phyloP scores from a whole-genome alignment of 2,797 vertebrate genomes.

The Rhadinocentrus ornatus region DNA sequence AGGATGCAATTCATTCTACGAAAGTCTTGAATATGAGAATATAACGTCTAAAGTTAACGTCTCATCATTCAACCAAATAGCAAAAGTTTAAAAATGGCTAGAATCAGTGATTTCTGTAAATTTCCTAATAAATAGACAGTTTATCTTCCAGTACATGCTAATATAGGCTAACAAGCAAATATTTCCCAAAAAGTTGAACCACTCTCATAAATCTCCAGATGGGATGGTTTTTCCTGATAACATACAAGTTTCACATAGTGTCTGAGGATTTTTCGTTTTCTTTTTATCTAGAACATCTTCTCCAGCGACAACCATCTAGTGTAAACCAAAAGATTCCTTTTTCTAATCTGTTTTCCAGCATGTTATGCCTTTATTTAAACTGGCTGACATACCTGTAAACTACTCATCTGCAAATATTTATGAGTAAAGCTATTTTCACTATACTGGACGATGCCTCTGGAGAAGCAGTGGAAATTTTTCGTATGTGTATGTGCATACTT shows the following conservation, averaged over 20 bases:
- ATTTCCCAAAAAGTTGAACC: background rate
- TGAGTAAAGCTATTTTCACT: constrained; percentile 6
- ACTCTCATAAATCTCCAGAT: background rate
- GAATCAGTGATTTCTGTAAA: background rate
- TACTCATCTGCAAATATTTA: constrained; percentile 41
- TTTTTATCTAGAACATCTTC: background rate
- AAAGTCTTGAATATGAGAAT: background rate
- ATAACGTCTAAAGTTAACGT: background rate
- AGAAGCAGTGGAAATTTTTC: constrained; percentile 40
- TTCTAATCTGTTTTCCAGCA: constrained; percentile 12
- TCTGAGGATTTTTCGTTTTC: background rate
- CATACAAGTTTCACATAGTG: background rate
- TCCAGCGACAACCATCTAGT: constrained; percentile 29
- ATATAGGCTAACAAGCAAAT: background rate
- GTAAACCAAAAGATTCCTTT: constrained; percentile 25
- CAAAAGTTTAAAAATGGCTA: background rate
- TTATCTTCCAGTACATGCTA: background rate
- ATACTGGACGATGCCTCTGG: constrained; percentile 12
- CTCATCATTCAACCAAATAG: background rate
- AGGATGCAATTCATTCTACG: background rate
- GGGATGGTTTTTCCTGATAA: background rate
- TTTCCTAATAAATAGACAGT: background rate
- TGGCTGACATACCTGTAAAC: constrained; percentile 47
- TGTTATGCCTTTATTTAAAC: constrained; percentile 35
- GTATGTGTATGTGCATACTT: constrained; percentile 37